phyloP scores from a whole-genome alignment of 1,140 invertebrate species.

The Lepeophtheirus salmonis region DNA sequence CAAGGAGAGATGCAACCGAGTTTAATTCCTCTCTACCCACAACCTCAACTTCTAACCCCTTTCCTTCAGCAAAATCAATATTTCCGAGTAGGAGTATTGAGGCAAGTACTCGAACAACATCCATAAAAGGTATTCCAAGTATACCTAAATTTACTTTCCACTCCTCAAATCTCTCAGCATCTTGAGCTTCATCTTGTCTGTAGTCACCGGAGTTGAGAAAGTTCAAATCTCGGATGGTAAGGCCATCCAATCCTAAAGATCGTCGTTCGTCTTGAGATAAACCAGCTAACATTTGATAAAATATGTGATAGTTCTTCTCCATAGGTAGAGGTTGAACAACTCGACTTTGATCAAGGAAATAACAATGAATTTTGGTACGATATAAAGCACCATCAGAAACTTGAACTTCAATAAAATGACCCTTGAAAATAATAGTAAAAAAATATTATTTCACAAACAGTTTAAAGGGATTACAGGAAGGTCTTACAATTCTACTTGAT shows the following conservation, averaged over 20 bases:
- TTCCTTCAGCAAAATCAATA: slow-evolving; percentile 60
- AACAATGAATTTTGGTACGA: slow-evolving; percentile 85
- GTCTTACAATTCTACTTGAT: slow-evolving; percentile 76
- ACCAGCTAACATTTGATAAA: slow-evolving; percentile 87
- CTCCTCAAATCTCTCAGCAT: slow-evolving; percentile 33
- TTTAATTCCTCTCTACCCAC: slow-evolving; percentile 46
- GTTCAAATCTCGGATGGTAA: slow-evolving; percentile 30
- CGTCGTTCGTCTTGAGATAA: slow-evolving; percentile 63
- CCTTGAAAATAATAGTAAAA: too few relatives aligned
- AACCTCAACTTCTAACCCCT: slow-evolving; percentile 34
- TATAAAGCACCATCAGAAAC: slow-evolving; percentile 86
- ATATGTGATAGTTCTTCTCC: slow-evolving; percentile 91
- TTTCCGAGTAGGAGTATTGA: slow-evolving; percentile 77
- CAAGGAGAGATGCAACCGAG: slow-evolving; percentile 60
- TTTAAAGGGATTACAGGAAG: too few relatives aligned
- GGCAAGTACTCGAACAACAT: slow-evolving; percentile 72
- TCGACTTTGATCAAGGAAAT: slow-evolving; percentile 76
- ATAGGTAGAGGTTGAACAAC: slow-evolving; percentile 61
- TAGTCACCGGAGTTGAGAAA: slow-evolving; percentile 57
- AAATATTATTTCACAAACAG: too few relatives aligned
- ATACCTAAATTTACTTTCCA: slow-evolving; percentile 74
- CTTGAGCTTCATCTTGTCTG: slow-evolving; percentile 51
- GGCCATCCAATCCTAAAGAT: slow-evolving; percentile 24
- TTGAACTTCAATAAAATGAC: slow-evolving; percentile 87
- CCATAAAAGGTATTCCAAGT: slow-evolving; percentile 75